Evolutionary conservation across 1,140 invertebrate genomes (phyloP).

Genomic region (Anastrepha ludens): DNA sequence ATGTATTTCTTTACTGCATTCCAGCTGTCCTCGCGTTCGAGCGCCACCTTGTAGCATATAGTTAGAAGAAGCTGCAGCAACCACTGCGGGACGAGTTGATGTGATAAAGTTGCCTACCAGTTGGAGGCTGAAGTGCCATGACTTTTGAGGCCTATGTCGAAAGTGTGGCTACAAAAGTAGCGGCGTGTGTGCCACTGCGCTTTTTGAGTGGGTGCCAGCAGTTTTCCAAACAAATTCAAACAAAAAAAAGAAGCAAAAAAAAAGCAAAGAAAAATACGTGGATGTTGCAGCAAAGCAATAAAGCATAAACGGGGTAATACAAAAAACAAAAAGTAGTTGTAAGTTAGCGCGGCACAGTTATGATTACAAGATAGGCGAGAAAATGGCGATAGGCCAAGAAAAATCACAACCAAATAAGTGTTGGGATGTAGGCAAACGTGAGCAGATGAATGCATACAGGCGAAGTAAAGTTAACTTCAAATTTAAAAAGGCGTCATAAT

Average conservation of each 20-base stretch:
- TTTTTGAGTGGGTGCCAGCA: slow-evolving; percentile 40
- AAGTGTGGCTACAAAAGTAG: not conserved
- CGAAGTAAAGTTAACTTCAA: slow-evolving; percentile 15
- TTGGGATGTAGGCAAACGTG: not conserved
- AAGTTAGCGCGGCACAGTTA: slow-evolving; percentile 47
- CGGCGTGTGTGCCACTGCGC: not conserved
- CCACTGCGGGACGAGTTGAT: not conserved
- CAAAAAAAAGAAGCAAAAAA: too few relatives aligned
- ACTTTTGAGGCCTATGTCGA: not conserved
- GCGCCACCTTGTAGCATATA: too few relatives aligned
- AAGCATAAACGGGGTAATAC: not conserved
- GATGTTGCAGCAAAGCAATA: not conserved
- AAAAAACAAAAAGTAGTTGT: not conserved
- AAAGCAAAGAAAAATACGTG: not conserved
- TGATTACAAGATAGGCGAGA: slow-evolving; percentile 25
- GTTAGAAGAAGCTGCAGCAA: not conserved
- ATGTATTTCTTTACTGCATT: too few relatives aligned
- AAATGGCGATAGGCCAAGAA: not conserved
- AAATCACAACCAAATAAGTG: not conserved
- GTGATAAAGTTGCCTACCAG: not conserved
- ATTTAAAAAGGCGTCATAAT: slow-evolving; percentile 56
- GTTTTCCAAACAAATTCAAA: not conserved
- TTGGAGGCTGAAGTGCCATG: slow-evolving; percentile 14
- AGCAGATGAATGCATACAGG: not conserved
- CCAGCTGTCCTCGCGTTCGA: too few relatives aligned